Evolutionary conservation across 2,113 vertebrate species (phyloP).

Genomic region (Solea senegalensis): DNA sequence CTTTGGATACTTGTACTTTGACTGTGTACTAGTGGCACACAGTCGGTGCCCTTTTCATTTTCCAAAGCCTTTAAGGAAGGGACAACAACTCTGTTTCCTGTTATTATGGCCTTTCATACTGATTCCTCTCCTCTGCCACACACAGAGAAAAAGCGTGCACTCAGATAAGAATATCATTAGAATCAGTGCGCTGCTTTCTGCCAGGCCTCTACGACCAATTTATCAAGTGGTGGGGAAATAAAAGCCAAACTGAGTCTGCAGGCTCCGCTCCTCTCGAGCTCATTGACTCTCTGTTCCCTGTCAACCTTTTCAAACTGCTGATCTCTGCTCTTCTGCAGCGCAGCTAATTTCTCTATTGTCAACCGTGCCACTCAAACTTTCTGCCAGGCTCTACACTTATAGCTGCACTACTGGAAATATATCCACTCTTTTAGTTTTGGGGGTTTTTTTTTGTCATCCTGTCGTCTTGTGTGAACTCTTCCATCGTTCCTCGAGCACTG

Average conservation of each 20-base stretch:
- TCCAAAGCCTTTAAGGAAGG: no score
- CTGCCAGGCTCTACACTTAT: constrained; percentile 19
- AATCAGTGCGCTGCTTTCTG: constrained; percentile 11
- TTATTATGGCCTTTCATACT: no score
- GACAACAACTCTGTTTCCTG: no score
- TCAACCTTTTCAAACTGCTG: constrained; percentile 65
- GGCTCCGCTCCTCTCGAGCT: constrained; percentile 10
- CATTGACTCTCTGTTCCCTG: constrained; percentile 12
- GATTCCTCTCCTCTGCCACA: neutral
- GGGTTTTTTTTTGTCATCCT: constrained; percentile 7
- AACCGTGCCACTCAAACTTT: constrained; percentile 38
- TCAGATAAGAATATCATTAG: constrained; percentile 12
- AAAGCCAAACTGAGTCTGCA: constrained; percentile 36
- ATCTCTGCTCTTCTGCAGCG: constrained; percentile 42
- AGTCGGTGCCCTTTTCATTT: no score
- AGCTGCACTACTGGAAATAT: constrained; percentile 5
- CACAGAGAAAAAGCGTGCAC: neutral
- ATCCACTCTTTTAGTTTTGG: neutral
- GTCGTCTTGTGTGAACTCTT: constrained; percentile 19
- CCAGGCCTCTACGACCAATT: constrained; percentile 25
- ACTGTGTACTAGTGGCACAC: no score
- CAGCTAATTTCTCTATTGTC: constrained; percentile 50
- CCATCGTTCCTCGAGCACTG: constrained; percentile 11
- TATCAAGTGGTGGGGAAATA: constrained; percentile 44
- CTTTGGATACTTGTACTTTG: no score